Conservation (phyloP, 2,888 invertebrate genomes). For the Atethmia centrago region DNA sequence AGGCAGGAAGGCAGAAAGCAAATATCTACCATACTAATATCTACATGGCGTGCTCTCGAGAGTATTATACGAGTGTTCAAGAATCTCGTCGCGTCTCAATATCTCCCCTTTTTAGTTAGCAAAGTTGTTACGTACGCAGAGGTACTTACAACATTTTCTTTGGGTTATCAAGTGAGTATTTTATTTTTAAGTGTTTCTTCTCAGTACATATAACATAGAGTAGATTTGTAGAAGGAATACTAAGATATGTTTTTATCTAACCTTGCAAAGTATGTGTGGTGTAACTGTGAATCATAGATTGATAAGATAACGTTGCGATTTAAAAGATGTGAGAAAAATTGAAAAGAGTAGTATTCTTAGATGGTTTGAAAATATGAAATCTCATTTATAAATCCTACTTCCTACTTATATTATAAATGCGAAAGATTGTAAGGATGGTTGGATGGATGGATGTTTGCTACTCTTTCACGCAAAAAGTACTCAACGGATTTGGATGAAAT, state of each 20-base stretch:
- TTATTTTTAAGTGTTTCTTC: background rate
- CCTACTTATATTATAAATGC: too few relatives aligned
- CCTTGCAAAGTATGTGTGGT: background rate
- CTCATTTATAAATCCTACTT: too few relatives aligned
- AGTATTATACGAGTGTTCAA: slow-evolving; percentile 62
- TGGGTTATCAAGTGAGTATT: slow-evolving; percentile 24
- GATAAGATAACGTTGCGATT: too few relatives aligned
- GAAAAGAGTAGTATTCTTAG: too few relatives aligned
- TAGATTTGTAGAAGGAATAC: background rate
- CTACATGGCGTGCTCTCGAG: slow-evolving; percentile 64
- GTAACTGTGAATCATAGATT: background rate
- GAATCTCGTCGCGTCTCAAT: slow-evolving; percentile 67
- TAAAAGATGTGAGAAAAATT: too few relatives aligned
- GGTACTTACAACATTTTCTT: slow-evolving; percentile 37
- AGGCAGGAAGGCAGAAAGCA: slow-evolving; percentile 64
- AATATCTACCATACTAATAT: slow-evolving; percentile 56
- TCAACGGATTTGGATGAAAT: too few relatives aligned
- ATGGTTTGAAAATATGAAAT: too few relatives aligned
- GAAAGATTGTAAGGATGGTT: too few relatives aligned
- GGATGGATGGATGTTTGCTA: too few relatives aligned
- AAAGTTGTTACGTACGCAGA: slow-evolving; percentile 44
- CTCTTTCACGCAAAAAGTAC: too few relatives aligned
- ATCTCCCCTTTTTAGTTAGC: slow-evolving; percentile 67
- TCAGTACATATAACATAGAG: background rate
- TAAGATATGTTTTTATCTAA: background rate